Evolutionary conservation across 2,888 invertebrate species (phyloP), one percentile per base, ranked within the genome.

Genomic region (Priapulus caudatus): DNA sequence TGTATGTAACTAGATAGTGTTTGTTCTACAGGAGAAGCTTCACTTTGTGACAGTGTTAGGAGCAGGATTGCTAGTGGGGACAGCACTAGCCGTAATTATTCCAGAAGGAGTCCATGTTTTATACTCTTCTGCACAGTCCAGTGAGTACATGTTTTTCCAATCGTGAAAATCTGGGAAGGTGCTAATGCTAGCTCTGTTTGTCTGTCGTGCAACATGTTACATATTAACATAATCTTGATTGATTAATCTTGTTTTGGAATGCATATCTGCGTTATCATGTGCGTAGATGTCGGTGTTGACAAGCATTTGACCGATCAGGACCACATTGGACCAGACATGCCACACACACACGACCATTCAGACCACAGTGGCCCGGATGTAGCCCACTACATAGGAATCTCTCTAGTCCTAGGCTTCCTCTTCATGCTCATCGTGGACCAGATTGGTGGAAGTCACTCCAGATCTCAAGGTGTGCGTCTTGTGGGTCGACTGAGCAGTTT

Each of bases 341-440:
- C n/a, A n/a, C n/a, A n/a, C n/a, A n/a, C n/a, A n/a, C n/a, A n/a
- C n/a, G n/a, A n/a, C n/a, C n/a, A n/a, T n/a, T n/a, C n/a, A n/a
- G n/a, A n/a, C n/a, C n/a, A n/a, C n/a, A n/a, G n/a, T 33, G 10
- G n/a, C 33, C 33, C n/a, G 33, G 83, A 86, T 65, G 75, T 84
- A 23, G 84, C 88, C 67, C 79, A 83, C 2, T 78, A 83, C 51
- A 93, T 98, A 63, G 98, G 98, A 2, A 77, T 93, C 56, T 87
- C 91, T 20, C 77, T 99, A 54, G 89, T 98, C 15, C 72, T 90
- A 52, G 95, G 98, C 15, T 99, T 98, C 70, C 83, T 98, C 33
- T 90, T 97, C 68, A 99, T 98, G 98, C 77, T 98, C 58, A 71
- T 98, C 10, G 84, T 98, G 1, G 98, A 98, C 71, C 93, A 98